phyloP scores from a whole-genome alignment of 2,797 vertebrate genomes.

The Phyllotis vaccarum region DNA sequence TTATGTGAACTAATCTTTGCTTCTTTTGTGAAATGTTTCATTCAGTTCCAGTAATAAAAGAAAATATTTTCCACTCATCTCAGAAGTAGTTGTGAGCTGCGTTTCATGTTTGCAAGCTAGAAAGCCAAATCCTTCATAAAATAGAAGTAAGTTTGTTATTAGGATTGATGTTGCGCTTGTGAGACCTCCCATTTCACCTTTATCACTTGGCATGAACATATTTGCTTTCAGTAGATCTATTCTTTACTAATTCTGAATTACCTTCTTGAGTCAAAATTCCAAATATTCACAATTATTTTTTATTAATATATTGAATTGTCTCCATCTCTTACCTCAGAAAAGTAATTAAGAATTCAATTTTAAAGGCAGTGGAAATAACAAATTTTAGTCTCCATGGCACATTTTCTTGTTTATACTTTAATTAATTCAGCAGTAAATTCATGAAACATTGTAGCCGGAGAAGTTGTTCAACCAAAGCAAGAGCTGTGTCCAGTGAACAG shows the following conservation, averaged over 20 bases:
- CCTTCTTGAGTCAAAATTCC: constrained; percentile 74
- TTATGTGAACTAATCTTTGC: constrained; percentile 50
- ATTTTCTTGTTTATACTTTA: constrained; percentile 74
- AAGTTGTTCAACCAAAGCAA: constrained; percentile 56
- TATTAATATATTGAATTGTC: constrained; percentile 83
- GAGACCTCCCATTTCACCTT: constrained; percentile 72
- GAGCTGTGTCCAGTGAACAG: constrained; percentile 53
- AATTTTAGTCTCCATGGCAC: constrained; percentile 40
- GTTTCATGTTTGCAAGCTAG: constrained; percentile 63
- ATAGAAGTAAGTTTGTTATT: constrained; percentile 79
- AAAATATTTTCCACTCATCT: constrained; percentile 64
- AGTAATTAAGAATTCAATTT: constrained; percentile 78
- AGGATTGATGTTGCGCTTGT: constrained; percentile 67
- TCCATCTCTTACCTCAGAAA: constrained; percentile 80
- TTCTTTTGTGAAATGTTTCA: constrained; percentile 63
- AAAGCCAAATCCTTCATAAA: constrained; percentile 85
- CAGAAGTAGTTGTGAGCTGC: constrained; percentile 58
- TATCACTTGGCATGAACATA: constrained; percentile 75
- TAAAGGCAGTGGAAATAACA: constrained; percentile 72
- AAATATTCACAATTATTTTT: constrained; percentile 82
- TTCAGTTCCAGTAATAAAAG: constrained; percentile 51
- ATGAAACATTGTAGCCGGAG: constrained; percentile 65
- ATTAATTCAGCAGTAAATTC: constrained; percentile 63
- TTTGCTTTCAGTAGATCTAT: constrained; percentile 80
- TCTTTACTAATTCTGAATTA: constrained; percentile 80